Percentiles rank a stretch among this genome's conserved stretches.
phyloP scores from a whole-genome alignment of 1,140 invertebrate genomes.

The Leptinotarsa undecemlineata region DNA sequence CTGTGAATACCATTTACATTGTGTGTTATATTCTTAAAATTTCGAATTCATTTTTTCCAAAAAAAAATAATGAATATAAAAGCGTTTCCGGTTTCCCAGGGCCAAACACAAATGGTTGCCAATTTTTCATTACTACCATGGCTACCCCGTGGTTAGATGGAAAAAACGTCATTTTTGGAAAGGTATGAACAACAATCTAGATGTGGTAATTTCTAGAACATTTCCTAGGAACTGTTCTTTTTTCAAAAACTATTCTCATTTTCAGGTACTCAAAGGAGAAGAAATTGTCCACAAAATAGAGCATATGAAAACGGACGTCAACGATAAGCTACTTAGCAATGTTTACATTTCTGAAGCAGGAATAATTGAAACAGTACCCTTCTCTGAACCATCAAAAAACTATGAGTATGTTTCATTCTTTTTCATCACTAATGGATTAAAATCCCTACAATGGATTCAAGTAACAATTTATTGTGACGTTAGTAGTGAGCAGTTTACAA shows the following conservation, averaged over 20 bases:
- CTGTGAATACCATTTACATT: too few species aligned
- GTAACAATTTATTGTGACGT: too few species aligned
- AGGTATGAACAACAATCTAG: slow-evolving; percentile 56
- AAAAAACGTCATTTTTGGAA: slow-evolving; percentile 92
- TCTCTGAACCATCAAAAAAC: slow-evolving; percentile 69
- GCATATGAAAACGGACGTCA: slow-evolving; percentile 72
- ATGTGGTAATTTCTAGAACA: too few species aligned
- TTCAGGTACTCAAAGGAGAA: slow-evolving; percentile 76
- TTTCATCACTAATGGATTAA: too few species aligned
- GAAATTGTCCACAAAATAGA: slow-evolving; percentile 85
- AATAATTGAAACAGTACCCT: slow-evolving; percentile 63
- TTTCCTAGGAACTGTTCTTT: not conserved
- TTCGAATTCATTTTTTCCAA: too few species aligned
- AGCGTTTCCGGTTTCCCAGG: slow-evolving; percentile 49
- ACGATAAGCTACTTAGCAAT: slow-evolving; percentile 70
- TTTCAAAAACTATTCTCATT: slow-evolving; percentile 25
- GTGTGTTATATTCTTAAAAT: slow-evolving; percentile 26
- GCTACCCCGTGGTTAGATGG: slow-evolving; percentile 91
- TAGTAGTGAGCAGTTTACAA: too few species aligned
- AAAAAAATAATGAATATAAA: not conserved
- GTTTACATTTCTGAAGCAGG: slow-evolving; percentile 72
- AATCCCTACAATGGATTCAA: too few species aligned
- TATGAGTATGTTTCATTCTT: slow-evolving; percentile 63
- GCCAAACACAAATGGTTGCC: slow-evolving; percentile 85
- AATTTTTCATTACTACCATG: slow-evolving; percentile 94